Base-by-base conservation (phyloP, 2,888 invertebrate genomes). In the Pyrochroa serraticornis region DNA sequence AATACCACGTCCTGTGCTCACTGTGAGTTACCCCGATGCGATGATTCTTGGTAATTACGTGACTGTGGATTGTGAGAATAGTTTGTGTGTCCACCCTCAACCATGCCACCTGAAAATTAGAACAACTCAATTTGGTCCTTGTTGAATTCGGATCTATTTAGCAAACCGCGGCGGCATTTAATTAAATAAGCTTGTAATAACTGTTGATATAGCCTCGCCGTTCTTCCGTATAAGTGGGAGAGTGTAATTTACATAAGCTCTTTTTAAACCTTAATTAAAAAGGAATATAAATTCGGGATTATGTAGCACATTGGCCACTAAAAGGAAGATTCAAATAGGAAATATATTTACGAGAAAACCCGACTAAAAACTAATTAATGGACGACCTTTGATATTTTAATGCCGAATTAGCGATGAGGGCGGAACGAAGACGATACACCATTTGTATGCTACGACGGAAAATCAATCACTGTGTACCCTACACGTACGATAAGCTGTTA, bases 11-110 rank as follows among this genome's bases (percentile, higher is more conserved):
- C 67, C 90, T 87, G 74, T 86, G 86, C 76, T 93, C 92, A 51
- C 89, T 89, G 79, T 87, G 90, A 60, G 87, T 87, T 68, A 93
- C 88, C 68, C 87, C 88, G 76, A 93, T 90, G 67, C 93, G 85
- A 79, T 93, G 92, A 81, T 93, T 93, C 81, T 93, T 91, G 56
- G 93, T 93, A 78, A 93, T 93, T 75, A 93, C 92, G 82, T 93
- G 92, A 71, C 87, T 89, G 62, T 92, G 92, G 72, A 94, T 93
- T 38, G 93, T 93, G 68, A 94, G 83, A 71, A 94, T 92, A 6
- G 93, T 93, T 78, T 94, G 93, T 34, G 93, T 93, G 82, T 93
- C 93, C 51, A 93, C 93, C 63, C 92, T 87, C 55, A 93, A 83
- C 93, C 93, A 94, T 73, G 93, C 93, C 72, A 93, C 92, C 93